Percentiles rank a stretch among this genome's conserved stretches.
These are phyloP conservation scores for Aradus depressus DNA, from an alignment of 2,888 invertebrate genomes.

Conservation along the genomic window DNA sequence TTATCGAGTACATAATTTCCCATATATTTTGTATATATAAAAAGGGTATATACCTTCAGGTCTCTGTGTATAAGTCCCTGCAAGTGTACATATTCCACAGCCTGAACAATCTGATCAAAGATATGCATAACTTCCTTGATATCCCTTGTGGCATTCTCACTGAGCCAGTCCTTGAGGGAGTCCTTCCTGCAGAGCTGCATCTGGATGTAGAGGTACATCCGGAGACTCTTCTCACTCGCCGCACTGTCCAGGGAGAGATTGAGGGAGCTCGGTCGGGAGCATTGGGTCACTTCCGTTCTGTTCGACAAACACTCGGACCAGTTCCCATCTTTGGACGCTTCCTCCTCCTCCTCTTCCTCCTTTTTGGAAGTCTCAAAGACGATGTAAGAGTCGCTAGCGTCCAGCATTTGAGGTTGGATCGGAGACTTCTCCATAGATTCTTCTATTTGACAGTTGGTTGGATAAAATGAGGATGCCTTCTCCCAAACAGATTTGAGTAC, in stretches of 20 bases:
- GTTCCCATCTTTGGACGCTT: neutral
- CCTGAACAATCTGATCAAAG: constrained; percentile 84
- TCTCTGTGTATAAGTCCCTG: constrained; percentile 91
- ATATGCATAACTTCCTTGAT: constrained; percentile 47
- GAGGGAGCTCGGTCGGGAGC: constrained; percentile 4
- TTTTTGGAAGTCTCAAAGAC: constrained; percentile 37
- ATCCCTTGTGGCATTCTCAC: constrained; percentile 41
- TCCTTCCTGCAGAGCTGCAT: constrained; percentile 90
- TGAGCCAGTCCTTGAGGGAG: constrained; percentile 85
- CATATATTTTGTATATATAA: no score
- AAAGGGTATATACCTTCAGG: constrained; percentile 57
- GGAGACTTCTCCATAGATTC: constrained; percentile 7
- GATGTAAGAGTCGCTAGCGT: constrained; percentile 40
- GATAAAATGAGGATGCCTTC: constrained; percentile 24
- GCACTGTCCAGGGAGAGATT: constrained; percentile 3
- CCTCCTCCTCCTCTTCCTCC: constrained; percentile 8
- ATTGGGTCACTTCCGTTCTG: neutral
- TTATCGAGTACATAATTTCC: no score
- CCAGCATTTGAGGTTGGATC: constrained; percentile 6
- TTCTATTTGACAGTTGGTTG: constrained; percentile 12
- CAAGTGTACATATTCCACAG: constrained; percentile 90
- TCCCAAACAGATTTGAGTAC: constrained; percentile 24
- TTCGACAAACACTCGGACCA: constrained; percentile 5
- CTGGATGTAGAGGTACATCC: constrained; percentile 84
- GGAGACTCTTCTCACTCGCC: constrained; percentile 31